Percentiles rank a stretch among this genome's conserved stretches.
These are phyloP conservation scores for Drosophila biarmipes DNA, from an alignment of 1,140 invertebrate genomes.

Conservation along the genomic window DNA sequence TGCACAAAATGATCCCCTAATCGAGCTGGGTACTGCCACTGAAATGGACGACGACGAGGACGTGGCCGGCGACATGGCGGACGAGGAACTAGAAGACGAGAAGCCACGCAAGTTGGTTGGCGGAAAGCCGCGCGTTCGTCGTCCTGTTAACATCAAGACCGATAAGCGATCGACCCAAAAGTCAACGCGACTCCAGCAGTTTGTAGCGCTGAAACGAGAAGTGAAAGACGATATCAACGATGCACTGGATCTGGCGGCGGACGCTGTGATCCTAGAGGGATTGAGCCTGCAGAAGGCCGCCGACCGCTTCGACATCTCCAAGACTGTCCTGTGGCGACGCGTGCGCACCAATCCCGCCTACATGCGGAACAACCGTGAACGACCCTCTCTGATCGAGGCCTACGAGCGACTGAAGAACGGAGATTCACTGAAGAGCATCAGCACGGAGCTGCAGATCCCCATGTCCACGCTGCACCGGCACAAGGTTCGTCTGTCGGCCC, in stretches of 20 bases:
- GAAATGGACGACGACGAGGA: constrained; percentile 57
- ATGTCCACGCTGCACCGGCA: constrained; percentile 87
- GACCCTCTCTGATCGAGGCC: constrained; percentile 85
- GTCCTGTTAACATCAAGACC: constrained; percentile 16
- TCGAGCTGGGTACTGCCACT: constrained; percentile 42
- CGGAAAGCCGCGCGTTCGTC: constrained; percentile 42
- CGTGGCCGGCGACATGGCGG: constrained; percentile 40
- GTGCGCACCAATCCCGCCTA: constrained; percentile 86
- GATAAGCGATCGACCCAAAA: constrained; percentile 32
- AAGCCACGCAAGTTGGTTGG: constrained; percentile 49
- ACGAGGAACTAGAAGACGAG: constrained; percentile 48
- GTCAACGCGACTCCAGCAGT: constrained; percentile 47
- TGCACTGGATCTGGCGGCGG: constrained; percentile 84
- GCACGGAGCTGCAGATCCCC: constrained; percentile 85
- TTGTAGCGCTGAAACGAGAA: constrained; percentile 52
- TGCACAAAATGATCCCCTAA: constrained; percentile 41
- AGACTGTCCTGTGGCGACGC: constrained; percentile 87
- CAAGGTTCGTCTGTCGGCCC: constrained; percentile 85
- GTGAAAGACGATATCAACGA: constrained; percentile 68
- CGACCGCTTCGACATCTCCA: constrained; percentile 86
- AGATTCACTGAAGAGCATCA: constrained; percentile 86
- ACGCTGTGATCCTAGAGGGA: constrained; percentile 86
- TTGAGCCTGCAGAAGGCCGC: constrained; percentile 87
- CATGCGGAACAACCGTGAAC: constrained; percentile 85
- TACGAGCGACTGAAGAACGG: constrained; percentile 86